Evolutionary conservation across 2,113 vertebrate species (phyloP).

Genomic region (Potamarius usumacintae): DNA sequence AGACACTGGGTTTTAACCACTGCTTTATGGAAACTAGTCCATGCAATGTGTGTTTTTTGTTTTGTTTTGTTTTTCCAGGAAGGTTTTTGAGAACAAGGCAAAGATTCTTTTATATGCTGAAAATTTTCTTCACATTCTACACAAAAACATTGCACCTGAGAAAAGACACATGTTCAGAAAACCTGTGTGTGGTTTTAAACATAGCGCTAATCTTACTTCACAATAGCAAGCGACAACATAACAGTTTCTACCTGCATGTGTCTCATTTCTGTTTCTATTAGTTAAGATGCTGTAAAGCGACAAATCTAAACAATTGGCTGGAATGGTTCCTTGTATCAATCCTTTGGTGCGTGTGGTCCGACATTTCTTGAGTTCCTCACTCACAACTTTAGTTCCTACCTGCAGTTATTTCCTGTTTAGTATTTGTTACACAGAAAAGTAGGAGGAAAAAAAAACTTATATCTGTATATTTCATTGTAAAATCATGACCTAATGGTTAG

Average conservation of each 20-base stretch:
- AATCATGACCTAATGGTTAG: too few relatives aligned
- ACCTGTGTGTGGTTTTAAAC: neutral
- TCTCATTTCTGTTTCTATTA: neutral
- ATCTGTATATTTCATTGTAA: too few relatives aligned
- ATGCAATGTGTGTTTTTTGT: neutral
- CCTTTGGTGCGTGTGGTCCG: too few relatives aligned
- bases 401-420: too few relatives aligned
- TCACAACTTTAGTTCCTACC: too few relatives aligned
- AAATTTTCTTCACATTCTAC: conserved; percentile 55
- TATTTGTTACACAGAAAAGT: too few relatives aligned
- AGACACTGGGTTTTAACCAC: neutral
- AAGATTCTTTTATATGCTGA: conserved; percentile 48
- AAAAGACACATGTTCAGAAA: conserved; percentile 46
- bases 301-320: neutral
- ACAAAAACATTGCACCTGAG: conserved; percentile 65
- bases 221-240: neutral
- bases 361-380: too few relatives aligned
- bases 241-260: neutral
- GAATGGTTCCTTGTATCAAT: neutral
- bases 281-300: neutral
- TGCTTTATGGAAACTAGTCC: neutral
- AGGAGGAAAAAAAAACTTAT: too few relatives aligned
- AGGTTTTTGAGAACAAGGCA: conserved; percentile 41
- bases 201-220: neutral
- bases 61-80: conserved; percentile 42